Percentiles rank a stretch among this genome's conserved stretches.
Conservation (phyloP, 2,113 vertebrate genomes). For the Epinephelus cyanopodus region DNA sequence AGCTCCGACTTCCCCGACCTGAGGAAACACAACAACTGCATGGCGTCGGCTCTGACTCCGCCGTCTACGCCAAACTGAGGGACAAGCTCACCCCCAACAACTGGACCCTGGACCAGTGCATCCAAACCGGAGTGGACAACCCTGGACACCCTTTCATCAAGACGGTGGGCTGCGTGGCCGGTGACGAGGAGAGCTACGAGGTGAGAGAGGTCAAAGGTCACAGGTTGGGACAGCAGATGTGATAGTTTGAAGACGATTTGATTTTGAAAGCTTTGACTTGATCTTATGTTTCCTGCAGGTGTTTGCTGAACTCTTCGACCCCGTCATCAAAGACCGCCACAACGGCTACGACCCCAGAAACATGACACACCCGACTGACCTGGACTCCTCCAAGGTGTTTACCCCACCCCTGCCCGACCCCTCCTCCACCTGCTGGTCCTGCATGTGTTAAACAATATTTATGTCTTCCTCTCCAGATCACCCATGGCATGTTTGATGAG, state of each 20-base stretch:
- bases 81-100: conserved; percentile 91
- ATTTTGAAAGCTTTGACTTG: background rate
- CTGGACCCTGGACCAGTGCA: conserved; percentile 95
- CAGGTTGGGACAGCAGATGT: too few species aligned
- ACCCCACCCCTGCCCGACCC: background rate
- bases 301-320: conserved; percentile 93
- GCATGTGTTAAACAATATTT: background rate
- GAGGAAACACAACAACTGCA: conserved; percentile 97
- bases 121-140: conserved; percentile 96
- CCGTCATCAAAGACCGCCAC: conserved; percentile 91
- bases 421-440: background rate
- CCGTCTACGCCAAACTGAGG: conserved; percentile 89
- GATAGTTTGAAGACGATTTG: too few species aligned
- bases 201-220: conserved; percentile 69
- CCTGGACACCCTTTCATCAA: conserved; percentile 97
- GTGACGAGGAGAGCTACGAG: conserved; percentile 96
- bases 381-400: conserved; percentile 92
- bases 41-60: conserved; percentile 91
- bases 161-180: conserved; percentile 95
- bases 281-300: conserved; percentile 79
- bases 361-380: conserved; percentile 93
- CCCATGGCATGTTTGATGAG: conserved; percentile 89
- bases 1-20: conserved; percentile 94
- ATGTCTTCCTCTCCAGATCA: conserved; percentile 81
- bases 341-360: conserved; percentile 91